Percentiles rank a stretch among this genome's conserved stretches.
Evolutionary conservation across 2,888 invertebrate species (phyloP).

Genomic region (Geophilus truncorum): DNA sequence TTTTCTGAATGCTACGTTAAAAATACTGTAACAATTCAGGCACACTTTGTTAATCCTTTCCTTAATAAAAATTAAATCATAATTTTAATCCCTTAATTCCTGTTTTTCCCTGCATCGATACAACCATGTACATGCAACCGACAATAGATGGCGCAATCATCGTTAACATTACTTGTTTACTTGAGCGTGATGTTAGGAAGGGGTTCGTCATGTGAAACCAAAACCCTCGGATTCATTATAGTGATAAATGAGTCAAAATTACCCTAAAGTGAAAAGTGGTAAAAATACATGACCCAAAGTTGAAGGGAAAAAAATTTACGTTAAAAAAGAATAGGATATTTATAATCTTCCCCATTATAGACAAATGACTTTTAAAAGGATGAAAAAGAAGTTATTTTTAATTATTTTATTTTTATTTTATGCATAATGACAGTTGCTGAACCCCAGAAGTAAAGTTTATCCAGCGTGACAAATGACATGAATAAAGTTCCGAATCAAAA

Average conservation of each 20-base stretch:
- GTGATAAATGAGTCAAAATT: neutral
- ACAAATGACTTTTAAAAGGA: neutral
- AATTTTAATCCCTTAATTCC: neutral
- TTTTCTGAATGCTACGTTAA: no score
- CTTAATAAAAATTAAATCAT: neutral
- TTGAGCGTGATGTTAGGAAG: neutral
- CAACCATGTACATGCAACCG: neutral
- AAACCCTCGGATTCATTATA: conserved; percentile 2
- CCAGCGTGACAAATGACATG: neutral
- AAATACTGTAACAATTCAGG: no score
- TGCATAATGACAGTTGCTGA: neutral
- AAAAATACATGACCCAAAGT: conserved; percentile 1
- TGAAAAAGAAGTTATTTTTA: neutral
- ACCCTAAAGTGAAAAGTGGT: neutral
- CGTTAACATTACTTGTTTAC: neutral
- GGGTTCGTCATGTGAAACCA: neutral
- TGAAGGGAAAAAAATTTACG: neutral
- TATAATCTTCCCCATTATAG: neutral
- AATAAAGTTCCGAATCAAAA: neutral
- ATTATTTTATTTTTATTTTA: neutral
- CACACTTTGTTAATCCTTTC: neutral
- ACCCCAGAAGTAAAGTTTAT: neutral
- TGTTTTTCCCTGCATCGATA: neutral
- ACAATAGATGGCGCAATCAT: neutral
- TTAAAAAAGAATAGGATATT: neutral